phyloP scores from a whole-genome alignment of 2,888 invertebrate species.

The Aleiodes leptofemur region DNA sequence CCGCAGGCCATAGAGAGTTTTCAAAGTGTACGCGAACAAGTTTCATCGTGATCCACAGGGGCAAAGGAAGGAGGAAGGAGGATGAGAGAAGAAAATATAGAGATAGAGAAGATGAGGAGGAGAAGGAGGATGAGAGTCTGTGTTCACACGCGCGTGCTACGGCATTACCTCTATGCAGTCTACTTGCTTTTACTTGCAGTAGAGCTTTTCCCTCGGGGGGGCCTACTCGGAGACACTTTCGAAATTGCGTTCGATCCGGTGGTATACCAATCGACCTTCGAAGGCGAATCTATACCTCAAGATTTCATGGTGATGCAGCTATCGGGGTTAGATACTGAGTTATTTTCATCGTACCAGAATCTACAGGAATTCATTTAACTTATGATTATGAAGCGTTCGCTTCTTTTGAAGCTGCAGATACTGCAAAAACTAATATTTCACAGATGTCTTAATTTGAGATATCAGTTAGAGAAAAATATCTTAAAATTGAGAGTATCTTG shows the following conservation, averaged over 20 bases:
- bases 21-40: constrained; percentile 32
- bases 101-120: constrained; percentile 4
- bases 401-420: too few species aligned
- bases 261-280: constrained; percentile 44
- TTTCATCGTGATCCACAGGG: constrained; percentile 33
- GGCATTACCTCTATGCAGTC: constrained; percentile 37
- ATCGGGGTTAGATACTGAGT: neutral
- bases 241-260: constrained; percentile 67
- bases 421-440: too few species aligned
- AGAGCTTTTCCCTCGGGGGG: constrained; percentile 64
- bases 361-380: neutral
- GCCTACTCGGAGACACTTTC: constrained; percentile 66
- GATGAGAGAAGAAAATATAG: constrained; percentile 29
- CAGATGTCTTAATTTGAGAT: too few species aligned
- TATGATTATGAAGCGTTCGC: too few species aligned
- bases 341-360: neutral
- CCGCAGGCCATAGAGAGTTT: constrained; percentile 47
- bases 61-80: neutral
- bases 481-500: too few species aligned
- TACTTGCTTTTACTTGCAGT: constrained; percentile 36
- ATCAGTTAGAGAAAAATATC: too few species aligned
- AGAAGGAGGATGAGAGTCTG: constrained; percentile 5
- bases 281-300: constrained; percentile 53
- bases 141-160: constrained; percentile 34
- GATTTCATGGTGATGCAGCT: constrained; percentile 6